Evolutionary conservation across 2,888 invertebrate genomes (phyloP).

Genomic region (Eudemis profundana): DNA sequence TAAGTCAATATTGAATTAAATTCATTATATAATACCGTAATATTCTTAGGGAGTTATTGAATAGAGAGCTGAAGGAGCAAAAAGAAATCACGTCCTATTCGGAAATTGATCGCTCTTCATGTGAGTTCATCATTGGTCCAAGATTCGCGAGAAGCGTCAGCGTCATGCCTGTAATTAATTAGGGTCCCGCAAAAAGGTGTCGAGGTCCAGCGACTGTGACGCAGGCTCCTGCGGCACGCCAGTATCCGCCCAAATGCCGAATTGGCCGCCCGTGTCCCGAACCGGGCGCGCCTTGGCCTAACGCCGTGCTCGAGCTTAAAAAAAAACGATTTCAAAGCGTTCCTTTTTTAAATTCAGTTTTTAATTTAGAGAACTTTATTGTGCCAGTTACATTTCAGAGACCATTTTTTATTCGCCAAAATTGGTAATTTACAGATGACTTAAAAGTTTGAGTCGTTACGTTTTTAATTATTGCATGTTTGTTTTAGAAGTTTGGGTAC

Average conservation of each 20-base stretch:
- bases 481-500: not conserved
- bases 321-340: constrained; percentile 1
- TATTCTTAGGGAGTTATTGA: not conserved
- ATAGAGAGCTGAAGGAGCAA: not conserved
- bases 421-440: not conserved
- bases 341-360: constrained; percentile 26
- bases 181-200: constrained; percentile 81
- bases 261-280: constrained; percentile 61
- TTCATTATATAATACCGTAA: not conserved
- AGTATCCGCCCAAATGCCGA: constrained; percentile 71
- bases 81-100: constrained; percentile 23
- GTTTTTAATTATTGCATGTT: constrained; percentile 8
- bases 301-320: constrained; percentile 47
- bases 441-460: constrained; percentile 10
- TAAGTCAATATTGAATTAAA: not conserved
- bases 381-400: constrained; percentile 35
- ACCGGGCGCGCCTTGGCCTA: constrained; percentile 51
- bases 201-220: constrained; percentile 77
- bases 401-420: not conserved
- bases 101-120: constrained; percentile 28
- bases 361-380: constrained; percentile 26
- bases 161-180: constrained; percentile 79
- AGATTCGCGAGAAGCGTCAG: constrained; percentile 60
- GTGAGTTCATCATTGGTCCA: constrained; percentile 43
- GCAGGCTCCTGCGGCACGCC: constrained; percentile 81